Evolutionary conservation across 2,113 vertebrate species (phyloP).

Genomic region (Todiramphus chloris): DNA sequence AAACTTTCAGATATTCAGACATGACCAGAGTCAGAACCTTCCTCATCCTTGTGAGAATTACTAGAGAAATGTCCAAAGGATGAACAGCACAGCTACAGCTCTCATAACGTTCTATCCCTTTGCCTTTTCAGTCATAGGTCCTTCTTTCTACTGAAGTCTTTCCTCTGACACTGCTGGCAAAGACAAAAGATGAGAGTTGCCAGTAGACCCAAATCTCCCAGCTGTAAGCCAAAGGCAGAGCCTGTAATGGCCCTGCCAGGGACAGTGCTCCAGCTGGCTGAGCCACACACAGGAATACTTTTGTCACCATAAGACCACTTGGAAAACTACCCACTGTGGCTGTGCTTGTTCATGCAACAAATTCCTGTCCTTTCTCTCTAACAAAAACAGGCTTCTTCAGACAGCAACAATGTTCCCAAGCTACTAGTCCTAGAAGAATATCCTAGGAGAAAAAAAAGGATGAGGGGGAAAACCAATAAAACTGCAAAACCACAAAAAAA

Average conservation of each 20-base stretch:
- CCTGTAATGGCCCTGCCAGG: not conserved
- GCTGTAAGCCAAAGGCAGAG: not conserved
- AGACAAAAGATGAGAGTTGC: not conserved
- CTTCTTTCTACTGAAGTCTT: not conserved
- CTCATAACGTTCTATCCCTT: not conserved
- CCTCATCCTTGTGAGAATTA: not conserved
- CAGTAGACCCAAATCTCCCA: not conserved
- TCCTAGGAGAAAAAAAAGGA: not conserved
- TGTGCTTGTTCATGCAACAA: not conserved
- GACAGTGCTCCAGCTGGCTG: not conserved
- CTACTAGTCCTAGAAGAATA: not conserved
- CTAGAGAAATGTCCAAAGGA: not conserved
- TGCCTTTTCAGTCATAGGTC: not conserved
- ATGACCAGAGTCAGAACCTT: not conserved
- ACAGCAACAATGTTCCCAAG: not conserved
- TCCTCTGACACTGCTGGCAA: not conserved
- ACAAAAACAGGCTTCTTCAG: not conserved
- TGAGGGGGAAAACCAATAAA: not conserved
- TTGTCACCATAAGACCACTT: not conserved
- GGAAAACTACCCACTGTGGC: not conserved
- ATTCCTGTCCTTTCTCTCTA: not conserved
- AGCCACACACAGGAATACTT: not conserved
- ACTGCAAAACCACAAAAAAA: no score
- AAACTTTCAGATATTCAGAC: not conserved
- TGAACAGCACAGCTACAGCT: not conserved